Base-by-base conservation (phyloP, 1,140 invertebrate genomes). In the Nymphalis io region DNA sequence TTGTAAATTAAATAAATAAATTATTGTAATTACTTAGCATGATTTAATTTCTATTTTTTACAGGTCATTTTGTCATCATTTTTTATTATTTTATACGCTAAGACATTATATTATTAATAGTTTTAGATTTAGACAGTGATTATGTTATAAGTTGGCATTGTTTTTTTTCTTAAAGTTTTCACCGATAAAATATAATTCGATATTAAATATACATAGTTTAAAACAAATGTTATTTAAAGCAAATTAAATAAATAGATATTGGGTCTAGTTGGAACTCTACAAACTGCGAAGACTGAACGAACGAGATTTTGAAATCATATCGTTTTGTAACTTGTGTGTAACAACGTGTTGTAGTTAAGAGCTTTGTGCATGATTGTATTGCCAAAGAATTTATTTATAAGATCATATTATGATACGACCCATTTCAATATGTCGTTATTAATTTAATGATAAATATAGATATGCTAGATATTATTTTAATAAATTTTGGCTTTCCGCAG, bases 241-340 rank as follows among this genome's bases (percentile, higher is more conserved):
- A 83, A 84, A 83, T 62, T 83, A 81, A 83, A 53, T 68, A 60
- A 59, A 53, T 68, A 64, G 73, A 79, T 83, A 82, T 84, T 86
- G 85, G 80, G 76, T 87, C 77, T 84, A 88, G 78, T 85, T 85
- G 85, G 83, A 90, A 87, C 79, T 86, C 80, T 84, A 87, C 79
- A 86, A 89, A 85, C 80, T 84, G 80, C 78, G 83, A 91, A 91
- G 89, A 91, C 89, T 91, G 89, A 91, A 85, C 75, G 83, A 89
- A 82, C 75, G 81, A 83, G 84, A 84, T 82, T 83, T 82, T 81
- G 76, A 85, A 85, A 87, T 87, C 89, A 91, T 89, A 90, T 91
- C 85, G 81, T 90, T 91, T 88, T 89, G 85, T 91, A 87, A 80
- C 85, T 85, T 85, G 83, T 80, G 82, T 88, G 72, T 72, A 74